Evolutionary conservation across 2,113 vertebrate species (phyloP), one percentile per base, ranked within the genome.

Genomic region (Orycteropus afer): DNA sequence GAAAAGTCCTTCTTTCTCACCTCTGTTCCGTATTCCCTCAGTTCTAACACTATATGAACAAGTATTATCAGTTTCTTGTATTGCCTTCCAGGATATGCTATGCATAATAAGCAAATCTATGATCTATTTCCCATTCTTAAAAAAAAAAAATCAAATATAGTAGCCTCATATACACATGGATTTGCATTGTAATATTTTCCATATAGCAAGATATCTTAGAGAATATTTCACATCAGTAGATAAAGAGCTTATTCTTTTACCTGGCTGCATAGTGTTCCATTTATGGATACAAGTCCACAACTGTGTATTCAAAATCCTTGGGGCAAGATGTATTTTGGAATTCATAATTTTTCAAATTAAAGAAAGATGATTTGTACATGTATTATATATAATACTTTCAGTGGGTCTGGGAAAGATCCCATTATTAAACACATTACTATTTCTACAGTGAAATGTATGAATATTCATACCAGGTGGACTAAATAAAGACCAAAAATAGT

Each of bases 351-450:
- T 82, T 78, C 40, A 86, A 86, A n/a, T 69, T 51, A 53, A 13
- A 79, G 45, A 74, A 40, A 91, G 34, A 76, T 65, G 53, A 63
- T n/a, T 45, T 91, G 45, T 76, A 9, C 18, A 65, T 34, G 18
- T 12, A 42, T 65, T 63, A 42, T 77, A 77, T n/a, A 49, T 87
- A 59, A 42, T 87, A 49, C 42, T 51, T 32, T 32, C 34, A 80
- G 25, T 25, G 53, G 63, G n/a, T 32, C 22, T 73, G 42, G 29
- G 34, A 76, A 34, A 87, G 47, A 93, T 53, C 15, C 42, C 55
- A 53, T 93, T 81, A 81, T 61, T 87, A 93, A 87, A 73, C n/a
- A 87, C 10, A 18, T 47, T 69, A 82, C 53, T 91, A 40, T 83
- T 63, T 84, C 61, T 81, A 14, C 27, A 63, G 34, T 71, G 53